These are phyloP conservation scores for Tenodera sinensis DNA, from an alignment of 2,888 invertebrate species.

Conservation along the genomic window DNA sequence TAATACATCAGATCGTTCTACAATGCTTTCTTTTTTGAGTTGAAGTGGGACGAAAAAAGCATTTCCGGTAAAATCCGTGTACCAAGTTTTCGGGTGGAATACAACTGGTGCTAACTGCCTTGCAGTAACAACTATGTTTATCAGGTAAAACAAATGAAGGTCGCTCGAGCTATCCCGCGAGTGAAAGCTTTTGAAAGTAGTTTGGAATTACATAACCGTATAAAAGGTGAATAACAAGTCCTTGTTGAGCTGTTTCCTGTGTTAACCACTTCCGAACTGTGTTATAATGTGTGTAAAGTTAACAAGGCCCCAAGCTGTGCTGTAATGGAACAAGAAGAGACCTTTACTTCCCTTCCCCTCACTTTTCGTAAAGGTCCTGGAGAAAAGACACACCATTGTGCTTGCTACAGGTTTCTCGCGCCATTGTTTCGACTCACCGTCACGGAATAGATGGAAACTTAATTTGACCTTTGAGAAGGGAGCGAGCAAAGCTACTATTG, in stretches of 20 bases:
- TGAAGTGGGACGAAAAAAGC: too few species aligned
- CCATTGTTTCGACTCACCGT: background rate
- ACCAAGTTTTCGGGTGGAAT: too few species aligned
- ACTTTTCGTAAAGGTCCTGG: background rate
- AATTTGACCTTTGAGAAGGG: background rate
- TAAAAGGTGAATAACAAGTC: too few species aligned
- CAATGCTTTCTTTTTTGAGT: too few species aligned
- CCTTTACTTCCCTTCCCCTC: background rate
- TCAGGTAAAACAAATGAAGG: too few species aligned
- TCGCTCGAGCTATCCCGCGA: too few species aligned
- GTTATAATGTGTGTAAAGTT: background rate
- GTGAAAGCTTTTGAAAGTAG: too few species aligned
- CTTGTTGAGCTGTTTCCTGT: background rate
- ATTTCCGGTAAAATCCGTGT: too few species aligned
- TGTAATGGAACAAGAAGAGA: background rate
- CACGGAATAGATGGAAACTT: background rate
- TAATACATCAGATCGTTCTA: too few species aligned
- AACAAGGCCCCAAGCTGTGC: background rate
- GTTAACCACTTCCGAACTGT: background rate
- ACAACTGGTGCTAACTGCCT: too few species aligned
- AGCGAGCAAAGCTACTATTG: background rate
- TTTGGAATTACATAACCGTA: too few species aligned
- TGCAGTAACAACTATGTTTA: too few species aligned
- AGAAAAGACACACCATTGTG: background rate
- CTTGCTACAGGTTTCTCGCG: background rate